Conservation (phyloP, 2,797 vertebrate species). For the Pelochelys cantorii region DNA sequence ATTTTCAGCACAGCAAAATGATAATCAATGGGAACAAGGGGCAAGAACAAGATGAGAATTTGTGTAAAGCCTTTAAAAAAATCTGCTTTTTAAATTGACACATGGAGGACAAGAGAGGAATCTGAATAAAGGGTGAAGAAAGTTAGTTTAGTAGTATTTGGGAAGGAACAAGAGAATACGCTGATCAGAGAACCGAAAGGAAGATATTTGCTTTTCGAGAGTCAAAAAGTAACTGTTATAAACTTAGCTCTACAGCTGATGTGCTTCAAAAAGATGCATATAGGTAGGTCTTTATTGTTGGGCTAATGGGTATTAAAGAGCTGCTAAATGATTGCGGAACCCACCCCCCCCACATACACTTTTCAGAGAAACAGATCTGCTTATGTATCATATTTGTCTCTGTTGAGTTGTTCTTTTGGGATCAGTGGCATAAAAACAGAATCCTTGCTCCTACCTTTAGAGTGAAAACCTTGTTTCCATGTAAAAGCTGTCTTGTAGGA, state of each 20-base stretch:
- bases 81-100: not conserved
- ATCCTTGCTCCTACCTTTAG: not conserved
- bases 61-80: not conserved
- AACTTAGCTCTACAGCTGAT: not conserved
- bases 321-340: not conserved
- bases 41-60: not conserved
- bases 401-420: not conserved
- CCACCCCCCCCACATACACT: not conserved
- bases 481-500: constrained; percentile 1
- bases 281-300: constrained; percentile 15
- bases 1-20: not conserved
- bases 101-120: not conserved
- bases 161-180: not conserved
- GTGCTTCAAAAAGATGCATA: constrained; percentile 36
- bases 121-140: not conserved
- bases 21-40: not conserved
- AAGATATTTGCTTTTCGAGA: constrained; percentile 21
- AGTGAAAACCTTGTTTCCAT: not conserved
- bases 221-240: not conserved
- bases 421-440: not conserved
- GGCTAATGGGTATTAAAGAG: not conserved
- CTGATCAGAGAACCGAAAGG: constrained; percentile 10
- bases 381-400: not conserved
- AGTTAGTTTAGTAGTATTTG: constrained; percentile 13
- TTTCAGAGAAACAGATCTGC: not conserved